These are phyloP conservation scores for Drosophila hydei DNA, from an alignment of 1,140 invertebrate genomes.

Conservation along the genomic window DNA sequence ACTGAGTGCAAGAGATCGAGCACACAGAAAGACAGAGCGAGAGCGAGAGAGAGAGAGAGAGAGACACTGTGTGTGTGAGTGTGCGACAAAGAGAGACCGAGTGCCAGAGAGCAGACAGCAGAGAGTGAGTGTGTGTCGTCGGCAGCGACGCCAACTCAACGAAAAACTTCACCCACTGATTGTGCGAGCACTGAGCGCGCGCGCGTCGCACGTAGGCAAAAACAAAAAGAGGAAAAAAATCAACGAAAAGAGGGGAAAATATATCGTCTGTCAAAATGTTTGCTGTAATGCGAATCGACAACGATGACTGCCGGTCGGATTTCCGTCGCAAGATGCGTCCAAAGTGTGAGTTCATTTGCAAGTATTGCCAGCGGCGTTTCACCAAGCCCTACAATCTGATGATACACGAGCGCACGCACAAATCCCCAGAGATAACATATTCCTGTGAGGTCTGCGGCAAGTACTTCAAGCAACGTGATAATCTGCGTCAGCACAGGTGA, in stretches of 20 bases:
- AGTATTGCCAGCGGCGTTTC: constrained; percentile 99
- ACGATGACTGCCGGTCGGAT: constrained; percentile 94
- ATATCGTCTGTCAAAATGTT: constrained; percentile 88
- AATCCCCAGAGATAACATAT: constrained; percentile 98
- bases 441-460: constrained; percentile 99
- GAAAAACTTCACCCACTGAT: constrained; percentile 37
- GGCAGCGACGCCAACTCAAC: constrained; percentile 9
- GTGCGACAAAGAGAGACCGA: constrained; percentile 11
- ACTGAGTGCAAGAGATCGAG: constrained; percentile 43
- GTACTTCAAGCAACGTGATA: constrained; percentile 98
- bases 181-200: constrained; percentile 37
- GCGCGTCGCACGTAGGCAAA: constrained; percentile 34
- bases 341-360: constrained; percentile 99
- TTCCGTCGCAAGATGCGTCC: constrained; percentile 96
- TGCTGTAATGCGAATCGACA: constrained; percentile 94
- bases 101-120: not conserved
- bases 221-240: constrained; percentile 19
- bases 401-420: constrained; percentile 99
- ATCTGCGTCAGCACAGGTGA: constrained; percentile 97
- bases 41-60: constrained; percentile 18
- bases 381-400: constrained; percentile 99
- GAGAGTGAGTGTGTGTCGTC: constrained; percentile 1
- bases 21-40: constrained; percentile 2
- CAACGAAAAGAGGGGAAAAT: constrained; percentile 60
- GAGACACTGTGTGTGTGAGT: constrained; percentile 3